A percentile compares a stretch with the other conserved stretches of the same genome.
Conservation (phyloP, 2,113 vertebrate genomes). For the Colistium nudipinnis region DNA sequence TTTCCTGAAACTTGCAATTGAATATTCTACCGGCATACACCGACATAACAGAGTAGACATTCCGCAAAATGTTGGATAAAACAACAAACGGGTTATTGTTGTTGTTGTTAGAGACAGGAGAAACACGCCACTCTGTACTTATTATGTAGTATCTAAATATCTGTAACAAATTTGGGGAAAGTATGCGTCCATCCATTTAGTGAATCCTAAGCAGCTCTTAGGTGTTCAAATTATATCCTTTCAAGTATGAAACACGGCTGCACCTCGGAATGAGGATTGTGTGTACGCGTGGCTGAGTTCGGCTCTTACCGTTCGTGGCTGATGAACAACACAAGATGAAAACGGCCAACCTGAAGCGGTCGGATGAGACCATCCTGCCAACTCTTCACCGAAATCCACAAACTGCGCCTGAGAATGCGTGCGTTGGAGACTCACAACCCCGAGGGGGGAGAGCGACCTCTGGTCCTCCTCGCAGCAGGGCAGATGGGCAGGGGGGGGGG, state of each 20-base stretch:
- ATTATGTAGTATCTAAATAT: neutral
- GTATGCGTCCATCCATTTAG: neutral
- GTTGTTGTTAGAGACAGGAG: neutral
- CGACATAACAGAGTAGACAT: neutral
- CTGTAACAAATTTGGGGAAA: too few species aligned
- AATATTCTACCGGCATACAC: neutral
- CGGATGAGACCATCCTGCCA: conserved; percentile 66
- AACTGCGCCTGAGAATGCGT: conserved; percentile 10
- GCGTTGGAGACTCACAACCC: conserved; percentile 18
- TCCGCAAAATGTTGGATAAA: neutral
- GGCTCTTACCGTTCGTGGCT: conserved; percentile 70
- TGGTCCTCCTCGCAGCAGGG: too few species aligned
- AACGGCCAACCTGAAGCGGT: conserved; percentile 45
- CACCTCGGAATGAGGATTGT: neutral
- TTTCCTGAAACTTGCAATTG: neutral
- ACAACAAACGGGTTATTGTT: neutral
- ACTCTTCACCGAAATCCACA: conserved; percentile 31
- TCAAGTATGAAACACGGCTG: neutral
- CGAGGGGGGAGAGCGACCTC: too few species aligned
- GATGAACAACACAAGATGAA: conserved; percentile 62
- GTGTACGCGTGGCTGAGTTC: conserved; percentile 4
- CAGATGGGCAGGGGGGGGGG: too few species aligned
- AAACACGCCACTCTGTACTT: neutral
- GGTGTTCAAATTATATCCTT: neutral
- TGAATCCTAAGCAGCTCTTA: neutral